Percentiles rank a stretch among this genome's conserved stretches.
Conservation (phyloP, 2,888 invertebrate genomes). For the Ophion ventricosus region DNA sequence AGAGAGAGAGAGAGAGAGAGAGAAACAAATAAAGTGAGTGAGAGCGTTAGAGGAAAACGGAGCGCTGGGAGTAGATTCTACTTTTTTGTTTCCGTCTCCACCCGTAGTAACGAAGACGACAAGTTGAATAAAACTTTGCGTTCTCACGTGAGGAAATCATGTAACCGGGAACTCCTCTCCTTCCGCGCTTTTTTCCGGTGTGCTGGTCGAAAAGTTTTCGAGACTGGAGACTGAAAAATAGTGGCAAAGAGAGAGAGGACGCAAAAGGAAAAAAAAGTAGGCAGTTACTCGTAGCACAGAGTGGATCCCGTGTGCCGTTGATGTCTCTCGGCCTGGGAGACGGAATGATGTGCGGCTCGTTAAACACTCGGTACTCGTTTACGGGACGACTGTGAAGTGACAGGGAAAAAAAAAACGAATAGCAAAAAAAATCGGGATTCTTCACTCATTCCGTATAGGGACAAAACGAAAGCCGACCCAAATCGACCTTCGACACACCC, state of each 20-base stretch:
- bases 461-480: background rate
- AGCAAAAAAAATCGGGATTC: background rate
- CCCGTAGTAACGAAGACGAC: conserved; percentile 29
- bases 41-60: too few species aligned
- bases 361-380: conserved; percentile 61
- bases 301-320: conserved; percentile 24
- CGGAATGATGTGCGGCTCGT: conserved; percentile 58
- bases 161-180: conserved; percentile 46
- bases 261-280: conserved; percentile 10
- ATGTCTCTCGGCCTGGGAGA: conserved; percentile 33
- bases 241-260: conserved; percentile 1
- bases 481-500: background rate
- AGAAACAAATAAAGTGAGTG: background rate
- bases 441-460: background rate
- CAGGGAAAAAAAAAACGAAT: conserved; percentile 10
- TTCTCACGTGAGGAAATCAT: conserved; percentile 54
- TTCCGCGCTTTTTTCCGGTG: conserved; percentile 41
- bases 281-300: conserved; percentile 15
- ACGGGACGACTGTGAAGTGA: conserved; percentile 31
- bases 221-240: conserved; percentile 34
- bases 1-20: background rate
- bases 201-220: conserved; percentile 54
- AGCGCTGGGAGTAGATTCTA: too few species aligned
- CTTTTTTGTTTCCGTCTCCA: conserved; percentile 23
- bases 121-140: conserved; percentile 48